A percentile compares a stretch with the other conserved stretches of the same genome.
These are phyloP conservation scores for Microcebus murinus DNA, from an alignment of 2,113 vertebrate species.

Conservation along the genomic window DNA sequence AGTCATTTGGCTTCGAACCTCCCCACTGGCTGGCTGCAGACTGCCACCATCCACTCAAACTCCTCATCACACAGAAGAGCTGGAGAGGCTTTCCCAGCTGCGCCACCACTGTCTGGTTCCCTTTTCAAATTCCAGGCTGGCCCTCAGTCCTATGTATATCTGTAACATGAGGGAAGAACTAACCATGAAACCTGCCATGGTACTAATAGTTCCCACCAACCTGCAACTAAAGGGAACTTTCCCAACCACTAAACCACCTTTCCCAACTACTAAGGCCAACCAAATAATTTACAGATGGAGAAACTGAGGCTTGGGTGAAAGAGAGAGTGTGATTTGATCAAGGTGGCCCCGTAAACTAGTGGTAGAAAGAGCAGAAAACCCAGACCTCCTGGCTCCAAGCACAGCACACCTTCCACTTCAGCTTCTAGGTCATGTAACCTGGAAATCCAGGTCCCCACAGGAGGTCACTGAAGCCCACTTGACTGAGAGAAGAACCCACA, in stretches of 20 bases:
- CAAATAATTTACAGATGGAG: neutral
- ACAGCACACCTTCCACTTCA: neutral
- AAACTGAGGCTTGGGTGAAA: neutral
- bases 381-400: neutral
- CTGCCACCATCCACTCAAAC: neutral
- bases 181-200: neutral
- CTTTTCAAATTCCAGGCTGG: slow-evolving; percentile 45
- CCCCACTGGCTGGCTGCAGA: slow-evolving; percentile 18
- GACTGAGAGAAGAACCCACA: neutral
- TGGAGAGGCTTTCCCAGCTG: slow-evolving; percentile 36
- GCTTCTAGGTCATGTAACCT: neutral
- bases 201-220: neutral
- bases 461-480: neutral
- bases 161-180: neutral
- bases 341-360: neutral
- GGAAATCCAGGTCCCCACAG: neutral
- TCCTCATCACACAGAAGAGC: neutral
- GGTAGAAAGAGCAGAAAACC: neutral
- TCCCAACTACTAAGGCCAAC: neutral
- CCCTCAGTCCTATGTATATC: neutral
- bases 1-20: slow-evolving; percentile 59
- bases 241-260: neutral
- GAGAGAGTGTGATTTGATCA: neutral
- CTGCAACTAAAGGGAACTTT: neutral
- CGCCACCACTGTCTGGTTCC: neutral